Evolutionary conservation across 2,888 invertebrate species (phyloP), one percentile per base, ranked within the genome.

Genomic region (Kryphioiulus occultus): DNA sequence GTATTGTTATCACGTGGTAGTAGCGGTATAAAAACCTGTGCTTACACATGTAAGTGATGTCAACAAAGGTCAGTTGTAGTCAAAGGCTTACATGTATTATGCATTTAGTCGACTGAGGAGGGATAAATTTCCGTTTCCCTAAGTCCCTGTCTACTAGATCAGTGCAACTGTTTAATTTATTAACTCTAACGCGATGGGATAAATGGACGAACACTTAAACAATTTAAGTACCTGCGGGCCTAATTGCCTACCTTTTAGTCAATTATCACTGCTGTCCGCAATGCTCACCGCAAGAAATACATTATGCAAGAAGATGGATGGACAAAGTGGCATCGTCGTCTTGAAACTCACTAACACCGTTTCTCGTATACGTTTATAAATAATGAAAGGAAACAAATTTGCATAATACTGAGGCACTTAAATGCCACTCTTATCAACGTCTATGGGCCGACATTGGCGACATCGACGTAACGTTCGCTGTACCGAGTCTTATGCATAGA

Each of bases 241-340:
- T 59, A 59, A 59, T 59, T 59, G 59, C 59, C 59, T 59, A 59
- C 59, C 59, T 59, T 59, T 59, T 59, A 59, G 59, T 59, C 59
- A 59, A 59, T 59, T 59, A 59, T 59, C 59, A 59, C 59, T 5
- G 22, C 22, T 59, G 59, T 59, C 59, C 59, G 59, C 59, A 22
- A 22, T 22, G 59, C 4, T 59, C 59, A 59, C 59, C 59, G 59
- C 59, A 59, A 59, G 17, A 59, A 59, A 59, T 22, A 22, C 59
- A 22, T 59, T 59, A 59, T 59, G 59, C 59, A 59, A 22, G 59
- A 59, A 59, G 59, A 59, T 22, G 59, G 59, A 59, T 59, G 59
- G 59, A 59, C 59, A 59, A 59, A 59, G 17, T 59, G 59, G 59
- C 59, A 59, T n/a, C 59, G 22, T 59, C 59, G 59, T 59, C 59